Evolutionary conservation across 2,113 vertebrate species (phyloP).

Genomic region (Callithrix jacchus): DNA sequence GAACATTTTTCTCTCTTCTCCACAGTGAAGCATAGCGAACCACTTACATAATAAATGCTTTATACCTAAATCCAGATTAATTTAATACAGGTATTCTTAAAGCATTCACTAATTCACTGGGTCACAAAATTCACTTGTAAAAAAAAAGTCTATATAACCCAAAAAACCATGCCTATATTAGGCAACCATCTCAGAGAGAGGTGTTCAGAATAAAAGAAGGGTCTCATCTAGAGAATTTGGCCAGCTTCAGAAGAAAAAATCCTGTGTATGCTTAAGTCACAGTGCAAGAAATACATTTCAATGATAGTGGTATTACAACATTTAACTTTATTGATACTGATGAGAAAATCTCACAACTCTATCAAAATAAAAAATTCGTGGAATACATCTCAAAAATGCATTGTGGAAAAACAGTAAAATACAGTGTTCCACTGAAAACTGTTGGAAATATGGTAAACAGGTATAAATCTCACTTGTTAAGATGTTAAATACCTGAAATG

Average conservation of each 20-base stretch:
- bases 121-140: not conserved
- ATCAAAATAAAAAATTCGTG: not conserved
- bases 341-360: not conserved
- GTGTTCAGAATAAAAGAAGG: not conserved
- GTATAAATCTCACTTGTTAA: not conserved
- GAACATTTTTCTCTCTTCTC: not conserved
- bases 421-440: not conserved
- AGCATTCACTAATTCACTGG: not conserved
- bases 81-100: slow-evolving; percentile 16
- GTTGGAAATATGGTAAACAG: not conserved
- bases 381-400: not conserved
- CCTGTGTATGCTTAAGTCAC: not conserved
- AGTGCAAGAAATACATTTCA: not conserved
- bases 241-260: not conserved
- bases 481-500: not conserved
- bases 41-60: not conserved
- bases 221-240: not conserved
- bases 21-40: not conserved
- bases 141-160: not conserved
- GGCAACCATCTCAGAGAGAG: not conserved
- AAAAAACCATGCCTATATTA: not conserved
- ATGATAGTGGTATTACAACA: not conserved
- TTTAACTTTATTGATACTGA: not conserved
- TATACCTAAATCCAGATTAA: slow-evolving; percentile 44
- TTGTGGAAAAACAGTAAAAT: not conserved